Base-by-base conservation (phyloP, 2,113 vertebrate species). In the Elephantulus edwardii region DNA sequence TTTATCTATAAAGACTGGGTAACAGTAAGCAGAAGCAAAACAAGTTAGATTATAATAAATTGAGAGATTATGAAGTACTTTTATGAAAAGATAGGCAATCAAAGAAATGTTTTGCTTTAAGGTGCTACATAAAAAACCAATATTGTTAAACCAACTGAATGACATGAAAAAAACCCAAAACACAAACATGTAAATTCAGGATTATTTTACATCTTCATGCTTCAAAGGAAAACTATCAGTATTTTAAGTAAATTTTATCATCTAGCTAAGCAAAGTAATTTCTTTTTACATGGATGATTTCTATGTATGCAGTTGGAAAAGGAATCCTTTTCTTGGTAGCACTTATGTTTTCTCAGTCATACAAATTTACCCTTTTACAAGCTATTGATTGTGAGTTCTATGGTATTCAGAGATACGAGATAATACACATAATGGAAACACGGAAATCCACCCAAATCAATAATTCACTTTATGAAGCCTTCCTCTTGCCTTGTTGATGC, bases 1-100 rank as follows among this genome's bases (percentile, higher is more conserved):
- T 80, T 17, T 92, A 40, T 95, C 83, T 86, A 90, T 83, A 44
- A 68, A 93, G 54, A 54, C 13, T 86, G 19, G 19, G 40, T 54
- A 77, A 62, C 91, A 89, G 68, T 83, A 71, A 76, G 38, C 5
- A 50, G 50, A 86, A 64, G 28, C 13, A 82, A 83, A 72, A 42
- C 35, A 75, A 42, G 19, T 48, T 90, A 88, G 38, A 44, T 48
- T 83, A 33, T 80, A 83, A 83, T 86, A 70, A 90, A 68, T 79
- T 72, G 42, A 81, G 58, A 44, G 10, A 38, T 85, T 87, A 50
- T 38, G 17, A 56, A 86, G 26, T 19, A 38, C 16, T 91, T 91
- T 22, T 33, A 5, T 54, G 76, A 62, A 17, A 46, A 85, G 80
- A 66, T 33, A 48, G 54, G 74, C 33, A 88, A 33, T 33, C 71